phyloP scores from a whole-genome alignment of 2,797 vertebrate species.

The Euphonia xanthogaster region DNA sequence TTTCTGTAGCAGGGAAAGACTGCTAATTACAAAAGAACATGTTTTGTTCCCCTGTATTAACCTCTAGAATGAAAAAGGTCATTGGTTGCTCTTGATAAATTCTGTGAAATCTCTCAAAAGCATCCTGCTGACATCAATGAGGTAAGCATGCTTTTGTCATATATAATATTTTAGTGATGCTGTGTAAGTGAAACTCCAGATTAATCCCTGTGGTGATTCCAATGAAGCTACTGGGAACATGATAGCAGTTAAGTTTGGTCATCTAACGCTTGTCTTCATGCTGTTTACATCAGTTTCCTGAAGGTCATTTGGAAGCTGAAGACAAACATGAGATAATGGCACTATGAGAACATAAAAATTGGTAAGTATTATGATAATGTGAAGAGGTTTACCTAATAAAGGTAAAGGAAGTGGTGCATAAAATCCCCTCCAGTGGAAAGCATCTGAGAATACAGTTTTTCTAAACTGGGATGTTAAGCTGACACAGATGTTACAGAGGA shows the following conservation, averaged over 20 bases:
- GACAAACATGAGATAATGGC: background rate
- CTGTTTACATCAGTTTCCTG: background rate
- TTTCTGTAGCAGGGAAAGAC: background rate
- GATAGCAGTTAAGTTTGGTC: background rate
- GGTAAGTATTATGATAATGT: background rate
- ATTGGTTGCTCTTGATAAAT: background rate
- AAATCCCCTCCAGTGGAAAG: background rate
- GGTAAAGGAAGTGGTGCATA: background rate
- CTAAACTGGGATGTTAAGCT: background rate
- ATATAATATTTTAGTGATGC: background rate
- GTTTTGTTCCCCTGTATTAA: background rate
- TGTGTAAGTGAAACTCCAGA: background rate
- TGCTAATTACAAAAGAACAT: background rate
- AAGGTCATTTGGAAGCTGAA: background rate
- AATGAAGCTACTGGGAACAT: background rate
- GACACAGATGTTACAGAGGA: background rate
- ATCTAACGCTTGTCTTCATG: background rate
- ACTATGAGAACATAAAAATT: background rate
- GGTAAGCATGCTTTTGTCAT: rapidly evolving
- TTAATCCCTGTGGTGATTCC: background rate
- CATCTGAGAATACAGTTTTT: background rate
- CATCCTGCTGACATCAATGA: background rate
- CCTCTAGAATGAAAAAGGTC: background rate
- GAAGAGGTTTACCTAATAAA: background rate
- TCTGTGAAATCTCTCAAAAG: background rate